A percentile compares a stretch with the other conserved stretches of the same genome.
Conservation (phyloP, 2,797 vertebrate genomes). For the Enteromius treurensis region DNA sequence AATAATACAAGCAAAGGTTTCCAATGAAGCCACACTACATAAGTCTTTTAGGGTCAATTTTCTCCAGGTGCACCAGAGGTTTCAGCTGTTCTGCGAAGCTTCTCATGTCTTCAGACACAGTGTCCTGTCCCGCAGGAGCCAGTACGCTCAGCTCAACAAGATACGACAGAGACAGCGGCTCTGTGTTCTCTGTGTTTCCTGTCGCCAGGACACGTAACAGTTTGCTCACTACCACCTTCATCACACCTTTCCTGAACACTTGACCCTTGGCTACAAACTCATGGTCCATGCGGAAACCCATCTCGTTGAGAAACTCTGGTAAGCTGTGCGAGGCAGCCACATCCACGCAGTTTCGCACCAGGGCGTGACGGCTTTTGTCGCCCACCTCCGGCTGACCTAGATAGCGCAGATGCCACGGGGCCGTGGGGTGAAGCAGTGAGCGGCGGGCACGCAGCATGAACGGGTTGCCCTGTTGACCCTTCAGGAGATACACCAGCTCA, state of each 20-base stretch:
- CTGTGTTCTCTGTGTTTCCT: constrained; percentile 90
- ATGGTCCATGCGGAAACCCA: constrained; percentile 99
- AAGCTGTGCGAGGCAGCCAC: constrained; percentile 93
- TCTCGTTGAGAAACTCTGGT: constrained; percentile 93
- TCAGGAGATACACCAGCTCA: constrained; percentile 95
- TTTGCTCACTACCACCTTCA: constrained; percentile 96
- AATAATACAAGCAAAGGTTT: neutral
- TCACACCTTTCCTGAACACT: constrained; percentile 91
- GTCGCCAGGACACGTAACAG: constrained; percentile 90
- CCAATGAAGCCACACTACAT: constrained; percentile 31
- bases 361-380: constrained; percentile 90
- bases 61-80: constrained; percentile 94
- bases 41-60: constrained; percentile 94
- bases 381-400: constrained; percentile 96
- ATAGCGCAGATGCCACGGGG: constrained; percentile 94
- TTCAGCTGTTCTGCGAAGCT: constrained; percentile 96
- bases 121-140: constrained; percentile 91
- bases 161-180: constrained; percentile 92
- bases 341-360: constrained; percentile 95
- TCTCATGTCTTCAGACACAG: constrained; percentile 94
- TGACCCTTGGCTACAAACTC: constrained; percentile 95
- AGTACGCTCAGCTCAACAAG: constrained; percentile 93
- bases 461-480: constrained; percentile 96
- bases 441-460: constrained; percentile 92
- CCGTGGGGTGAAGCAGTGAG: constrained; percentile 84